Evolutionary conservation across 1,140 invertebrate species (phyloP).

Genomic region (Gerris buenoi): DNA sequence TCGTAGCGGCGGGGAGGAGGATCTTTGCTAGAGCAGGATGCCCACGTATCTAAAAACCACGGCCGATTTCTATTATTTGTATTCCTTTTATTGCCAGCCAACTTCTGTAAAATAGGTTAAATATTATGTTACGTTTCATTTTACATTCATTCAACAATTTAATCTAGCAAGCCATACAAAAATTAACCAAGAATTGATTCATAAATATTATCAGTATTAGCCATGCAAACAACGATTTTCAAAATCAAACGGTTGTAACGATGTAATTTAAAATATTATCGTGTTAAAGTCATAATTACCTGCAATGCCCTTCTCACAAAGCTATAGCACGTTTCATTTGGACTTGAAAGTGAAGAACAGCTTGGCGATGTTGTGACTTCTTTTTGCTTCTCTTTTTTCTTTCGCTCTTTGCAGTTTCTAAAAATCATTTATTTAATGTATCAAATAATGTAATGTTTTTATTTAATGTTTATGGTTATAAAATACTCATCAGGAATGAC

Average conservation of each 20-base stretch:
- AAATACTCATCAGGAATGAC: too few species aligned
- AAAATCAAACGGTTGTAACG: too few species aligned
- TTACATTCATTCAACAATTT: too few species aligned
- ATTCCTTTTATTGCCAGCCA: constrained; percentile 54
- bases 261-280: too few species aligned
- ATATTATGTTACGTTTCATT: neutral
- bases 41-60: constrained; percentile 69
- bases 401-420: constrained; percentile 13
- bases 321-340: constrained; percentile 85
- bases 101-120: constrained; percentile 36
- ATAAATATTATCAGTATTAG: too few species aligned
- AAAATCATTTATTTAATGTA: constrained; percentile 2
- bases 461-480: too few species aligned
- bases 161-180: too few species aligned
- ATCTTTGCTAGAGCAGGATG: constrained; percentile 37
- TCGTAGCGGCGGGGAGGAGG: constrained; percentile 34
- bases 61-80: constrained; percentile 37
- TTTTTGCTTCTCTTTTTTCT: constrained; percentile 31
- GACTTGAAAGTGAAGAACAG: constrained; percentile 70
- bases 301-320: constrained; percentile 78
- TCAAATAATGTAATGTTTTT: too few species aligned
- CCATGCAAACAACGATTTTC: too few species aligned
- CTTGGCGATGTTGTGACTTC: constrained; percentile 51
- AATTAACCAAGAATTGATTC: too few species aligned
- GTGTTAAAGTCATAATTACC: too few species aligned